Evolutionary conservation across 2,113 vertebrate species (phyloP).

Genomic region (Macquaria australasica): DNA sequence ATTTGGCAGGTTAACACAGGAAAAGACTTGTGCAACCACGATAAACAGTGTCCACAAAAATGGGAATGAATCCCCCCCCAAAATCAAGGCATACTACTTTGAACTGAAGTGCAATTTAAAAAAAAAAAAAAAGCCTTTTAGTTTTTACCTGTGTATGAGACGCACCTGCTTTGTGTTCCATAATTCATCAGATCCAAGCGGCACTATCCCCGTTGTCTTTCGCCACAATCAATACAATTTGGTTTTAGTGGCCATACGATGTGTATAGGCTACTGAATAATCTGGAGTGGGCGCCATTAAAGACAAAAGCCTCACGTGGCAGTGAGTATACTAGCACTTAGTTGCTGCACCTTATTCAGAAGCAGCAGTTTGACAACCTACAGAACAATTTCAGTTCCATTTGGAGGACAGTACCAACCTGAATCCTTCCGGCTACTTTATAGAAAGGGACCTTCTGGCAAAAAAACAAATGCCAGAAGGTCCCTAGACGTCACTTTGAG

Average conservation of each 20-base stretch:
- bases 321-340: background rate
- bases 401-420: background rate
- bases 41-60: background rate
- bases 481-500: background rate
- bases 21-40: background rate
- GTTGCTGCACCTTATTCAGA: background rate
- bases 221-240: background rate
- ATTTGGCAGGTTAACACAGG: background rate
- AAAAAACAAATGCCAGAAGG: background rate
- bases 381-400: background rate
- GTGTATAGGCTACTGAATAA: background rate
- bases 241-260: background rate
- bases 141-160: background rate
- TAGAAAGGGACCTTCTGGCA: no score
- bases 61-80: no score
- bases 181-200: background rate
- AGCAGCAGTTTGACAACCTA: background rate
- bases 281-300: background rate
- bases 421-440: background rate
- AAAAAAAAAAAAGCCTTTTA: background rate
- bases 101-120: background rate
- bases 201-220: background rate
- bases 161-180: background rate
- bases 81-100: background rate
- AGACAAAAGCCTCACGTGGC: background rate